Percentiles rank a stretch among this genome's conserved stretches.
Conservation (phyloP, 2,888 invertebrate species). For the Caradrina clavipalpis region DNA sequence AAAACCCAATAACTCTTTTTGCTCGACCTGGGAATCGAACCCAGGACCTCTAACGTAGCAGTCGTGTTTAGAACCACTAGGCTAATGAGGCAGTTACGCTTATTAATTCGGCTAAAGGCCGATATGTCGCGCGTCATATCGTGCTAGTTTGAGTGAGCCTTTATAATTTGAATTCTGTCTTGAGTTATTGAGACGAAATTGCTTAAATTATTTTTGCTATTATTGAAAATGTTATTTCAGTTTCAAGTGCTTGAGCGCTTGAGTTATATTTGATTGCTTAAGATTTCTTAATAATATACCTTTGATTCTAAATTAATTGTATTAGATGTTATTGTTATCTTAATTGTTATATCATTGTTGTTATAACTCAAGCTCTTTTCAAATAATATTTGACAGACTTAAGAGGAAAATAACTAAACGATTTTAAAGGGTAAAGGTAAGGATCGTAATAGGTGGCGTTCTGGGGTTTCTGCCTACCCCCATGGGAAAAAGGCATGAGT, state of each 20-base stretch:
- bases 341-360: not conserved
- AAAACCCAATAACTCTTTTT: too few species aligned
- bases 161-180: constrained; percentile 6
- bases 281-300: not conserved
- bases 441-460: too few species aligned
- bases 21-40: too few species aligned
- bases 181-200: constrained; percentile 27
- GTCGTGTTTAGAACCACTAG: too few species aligned
- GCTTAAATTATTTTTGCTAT: not conserved
- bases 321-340: not conserved
- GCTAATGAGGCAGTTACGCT: too few species aligned
- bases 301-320: constrained; percentile 7
- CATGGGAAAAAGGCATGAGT: too few species aligned
- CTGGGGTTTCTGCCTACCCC: too few species aligned
- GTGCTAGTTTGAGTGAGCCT: not conserved
- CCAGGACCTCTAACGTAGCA: too few species aligned
- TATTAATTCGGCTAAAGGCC: too few species aligned
- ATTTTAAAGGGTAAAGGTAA: too few species aligned
- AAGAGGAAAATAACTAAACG: not conserved
- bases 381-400: not conserved
- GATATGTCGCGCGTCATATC: not conserved
- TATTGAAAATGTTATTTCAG: constrained; percentile 22
- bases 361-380: not conserved
- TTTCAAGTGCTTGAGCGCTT: constrained; percentile 7
- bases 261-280: constrained; percentile 8